These are phyloP conservation scores for Amazona finschi DNA, from an alignment of 2,797 vertebrate genomes.

Conservation along the genomic window DNA sequence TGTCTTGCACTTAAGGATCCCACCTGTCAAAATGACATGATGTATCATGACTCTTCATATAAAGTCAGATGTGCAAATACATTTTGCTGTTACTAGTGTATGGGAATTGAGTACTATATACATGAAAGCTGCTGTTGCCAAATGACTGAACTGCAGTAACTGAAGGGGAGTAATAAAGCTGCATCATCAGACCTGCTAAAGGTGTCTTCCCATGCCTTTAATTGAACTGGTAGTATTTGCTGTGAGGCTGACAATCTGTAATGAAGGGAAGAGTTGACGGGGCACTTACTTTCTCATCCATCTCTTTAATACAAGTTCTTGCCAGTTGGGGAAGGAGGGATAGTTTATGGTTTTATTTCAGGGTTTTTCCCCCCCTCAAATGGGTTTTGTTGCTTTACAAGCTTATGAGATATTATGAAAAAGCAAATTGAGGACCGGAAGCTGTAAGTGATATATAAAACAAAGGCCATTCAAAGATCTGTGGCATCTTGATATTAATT, in stretches of 20 bases:
- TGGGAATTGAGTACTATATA: not conserved
- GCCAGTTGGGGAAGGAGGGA: not conserved
- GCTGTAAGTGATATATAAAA: not conserved
- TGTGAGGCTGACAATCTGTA: not conserved
- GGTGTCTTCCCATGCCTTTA: not conserved
- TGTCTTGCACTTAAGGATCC: not conserved
- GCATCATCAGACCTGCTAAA: not conserved
- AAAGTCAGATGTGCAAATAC: not conserved
- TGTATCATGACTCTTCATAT: not conserved
- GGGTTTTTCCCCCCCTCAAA: not conserved
- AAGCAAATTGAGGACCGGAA: not conserved
- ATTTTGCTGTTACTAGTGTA: not conserved
- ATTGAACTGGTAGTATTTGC: not conserved
- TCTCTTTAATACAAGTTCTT: not conserved
- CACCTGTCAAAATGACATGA: not conserved
- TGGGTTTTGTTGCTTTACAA: not conserved
- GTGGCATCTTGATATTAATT: not conserved
- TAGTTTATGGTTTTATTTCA: not conserved
- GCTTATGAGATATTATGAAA: not conserved
- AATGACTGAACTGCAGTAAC: not conserved
- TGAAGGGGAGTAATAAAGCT: not conserved
- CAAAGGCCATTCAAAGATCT: not conserved
- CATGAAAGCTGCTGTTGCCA: not conserved
- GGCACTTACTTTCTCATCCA: not conserved
- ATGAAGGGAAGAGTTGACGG: not conserved